phyloP scores from a whole-genome alignment of 2,113 vertebrate species.

The Rhea pennata region DNA sequence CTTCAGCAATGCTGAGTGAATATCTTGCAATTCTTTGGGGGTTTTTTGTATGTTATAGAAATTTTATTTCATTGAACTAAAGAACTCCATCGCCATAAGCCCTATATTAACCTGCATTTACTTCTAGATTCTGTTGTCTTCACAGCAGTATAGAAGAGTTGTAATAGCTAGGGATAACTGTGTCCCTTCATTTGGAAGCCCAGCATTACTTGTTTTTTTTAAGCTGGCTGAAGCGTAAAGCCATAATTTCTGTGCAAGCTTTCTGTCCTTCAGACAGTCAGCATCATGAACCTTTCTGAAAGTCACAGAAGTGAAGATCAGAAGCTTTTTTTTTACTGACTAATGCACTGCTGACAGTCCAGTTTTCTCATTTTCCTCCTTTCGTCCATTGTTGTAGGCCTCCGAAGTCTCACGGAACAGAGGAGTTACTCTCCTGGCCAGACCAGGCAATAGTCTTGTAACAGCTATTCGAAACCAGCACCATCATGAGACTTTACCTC shows the following conservation, averaged over 20 bases:
- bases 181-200: background rate
- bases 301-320: background rate
- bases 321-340: background rate
- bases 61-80: background rate
- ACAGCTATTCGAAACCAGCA: constrained; percentile 92
- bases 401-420: constrained; percentile 95
- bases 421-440: constrained; percentile 85
- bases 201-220: background rate
- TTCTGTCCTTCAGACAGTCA: background rate
- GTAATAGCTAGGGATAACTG: background rate
- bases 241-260: background rate
- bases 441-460: constrained; percentile 90
- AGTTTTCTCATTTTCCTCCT: background rate
- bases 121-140: background rate
- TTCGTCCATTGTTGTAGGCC: constrained; percentile 78
- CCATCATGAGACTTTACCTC: constrained; percentile 84
- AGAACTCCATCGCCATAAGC: background rate
- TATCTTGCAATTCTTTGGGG: background rate
- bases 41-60: background rate
- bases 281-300: background rate
- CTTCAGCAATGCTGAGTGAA: background rate
- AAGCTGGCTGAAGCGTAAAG: background rate
- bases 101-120: background rate
- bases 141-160: background rate
- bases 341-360: background rate